Evolutionary conservation across 2,888 invertebrate genomes (phyloP), one percentile per base, ranked within the genome.

Genomic region (Lypha dubia): DNA sequence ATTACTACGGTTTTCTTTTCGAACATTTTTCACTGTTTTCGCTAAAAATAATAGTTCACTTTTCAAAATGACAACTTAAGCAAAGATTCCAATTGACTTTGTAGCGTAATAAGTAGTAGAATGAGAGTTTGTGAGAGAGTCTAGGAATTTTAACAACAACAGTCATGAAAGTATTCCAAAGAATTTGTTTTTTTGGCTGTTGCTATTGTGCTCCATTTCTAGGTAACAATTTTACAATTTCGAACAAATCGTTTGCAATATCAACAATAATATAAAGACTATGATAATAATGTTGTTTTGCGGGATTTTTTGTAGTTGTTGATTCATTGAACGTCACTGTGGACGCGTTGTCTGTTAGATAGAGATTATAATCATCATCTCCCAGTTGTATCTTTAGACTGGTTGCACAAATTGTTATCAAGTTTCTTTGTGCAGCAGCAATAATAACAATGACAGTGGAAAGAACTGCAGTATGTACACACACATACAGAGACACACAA

Each of bases 11-110:
- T 28, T 28, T 28, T 28, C 17, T 46, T 0, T 58, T 32, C 17
- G 35, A 38, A 62, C 4, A 1, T 7, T n/a, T 38, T 17, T 35
- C 62, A 20, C 22, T 35, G 1, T 1, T 15, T 46, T 5, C 65
- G n/a, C 20, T 63, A n/a, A 38, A n/a, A n/a, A n/a, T 22, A 70
- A n/a, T n/a, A 60, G 35, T 58, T 32, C 7, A 24, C 0, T 41
- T 41, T 32, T 15, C 44, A 67, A 73, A 41, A 17, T n/a, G 4
- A 11, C 49, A 51, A 24, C 67, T 60, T 71, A 32, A 11, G 44
- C 35, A 75, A 76, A 75, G 62, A 84, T 73, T 67, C 60, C 84
- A 84, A 84, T 80, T 84, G 80, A 80, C 80, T 84, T 76, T 84
- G 71, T 80, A 79, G 68, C 70, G 83, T 63, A 75, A 79, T 79